A percentile compares a stretch with the other conserved stretches of the same genome.
Conservation (phyloP, 2,113 vertebrate genomes). For the Daboia siamensis region DNA sequence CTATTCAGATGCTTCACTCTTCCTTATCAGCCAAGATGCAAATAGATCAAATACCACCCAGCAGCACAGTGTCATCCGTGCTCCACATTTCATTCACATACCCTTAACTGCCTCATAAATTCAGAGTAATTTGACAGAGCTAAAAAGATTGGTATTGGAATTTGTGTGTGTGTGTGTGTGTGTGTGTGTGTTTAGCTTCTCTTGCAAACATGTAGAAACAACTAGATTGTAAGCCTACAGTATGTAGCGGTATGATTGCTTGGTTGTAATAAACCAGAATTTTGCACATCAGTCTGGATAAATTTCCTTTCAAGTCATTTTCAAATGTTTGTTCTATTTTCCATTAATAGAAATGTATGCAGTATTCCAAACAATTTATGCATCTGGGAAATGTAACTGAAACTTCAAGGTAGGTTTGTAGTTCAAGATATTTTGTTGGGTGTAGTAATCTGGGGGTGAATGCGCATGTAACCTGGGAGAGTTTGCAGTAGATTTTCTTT, state of each 20-base stretch:
- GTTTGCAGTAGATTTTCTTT: neutral
- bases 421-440: neutral
- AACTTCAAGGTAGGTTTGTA: conserved; percentile 82
- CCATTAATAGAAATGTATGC: conserved; percentile 85
- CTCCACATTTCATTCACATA: neutral
- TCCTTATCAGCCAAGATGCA: neutral
- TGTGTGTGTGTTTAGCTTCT: neutral
- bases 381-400: conserved; percentile 90
- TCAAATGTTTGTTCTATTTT: conserved; percentile 19
- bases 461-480: neutral
- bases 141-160: neutral
- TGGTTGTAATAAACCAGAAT: neutral
- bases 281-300: neutral
- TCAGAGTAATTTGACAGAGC: neutral
- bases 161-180: neutral
- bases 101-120: neutral
- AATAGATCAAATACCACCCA: neutral
- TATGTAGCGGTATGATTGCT: neutral
- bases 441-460: neutral
- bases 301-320: neutral
- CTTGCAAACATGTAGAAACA: neutral
- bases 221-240: neutral
- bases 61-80: neutral
- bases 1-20: neutral
- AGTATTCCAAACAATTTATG: conserved; percentile 91